Percentiles rank a stretch among this genome's conserved stretches.
phyloP scores from a whole-genome alignment of 30 jellyfish, hydroid and myxozoan genomes.

The Cassiopea xamachana region DNA sequence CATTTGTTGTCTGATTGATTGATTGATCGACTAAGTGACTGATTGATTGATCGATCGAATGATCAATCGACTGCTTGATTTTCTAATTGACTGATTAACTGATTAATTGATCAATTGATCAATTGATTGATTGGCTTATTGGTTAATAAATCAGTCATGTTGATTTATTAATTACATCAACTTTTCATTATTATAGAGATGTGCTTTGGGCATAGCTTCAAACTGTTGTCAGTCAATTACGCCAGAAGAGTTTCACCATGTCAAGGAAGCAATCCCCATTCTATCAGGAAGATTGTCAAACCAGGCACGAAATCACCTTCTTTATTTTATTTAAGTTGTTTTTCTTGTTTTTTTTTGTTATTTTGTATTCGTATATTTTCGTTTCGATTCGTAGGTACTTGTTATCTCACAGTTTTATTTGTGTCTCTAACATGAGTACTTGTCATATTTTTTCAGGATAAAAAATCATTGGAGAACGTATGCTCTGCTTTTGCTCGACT shows the following conservation, averaged over 20 bases:
- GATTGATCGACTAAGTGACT: neutral
- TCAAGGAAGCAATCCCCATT: slow-evolving; percentile 81
- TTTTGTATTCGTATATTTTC: neutral
- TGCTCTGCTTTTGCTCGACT: slow-evolving; percentile 95
- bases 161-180: neutral
- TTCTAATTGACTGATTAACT: neutral
- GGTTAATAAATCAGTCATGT: neutral
- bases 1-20: neutral
- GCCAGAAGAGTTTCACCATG: slow-evolving; percentile 89
- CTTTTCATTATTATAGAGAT: slow-evolving; percentile 63
- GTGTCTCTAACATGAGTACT: neutral
- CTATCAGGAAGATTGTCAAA: slow-evolving; percentile 84
- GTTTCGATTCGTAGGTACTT: too few species aligned
- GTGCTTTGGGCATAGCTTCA: slow-evolving; percentile 98
- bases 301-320: slow-evolving; percentile 56
- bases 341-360: neutral
- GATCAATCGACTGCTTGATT: neutral
- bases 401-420: neutral
- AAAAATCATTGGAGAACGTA: slow-evolving; percentile 91
- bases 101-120: neutral
- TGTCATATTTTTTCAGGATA: slow-evolving; percentile 58
- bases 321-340: neutral
- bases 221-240: slow-evolving; percentile 96
- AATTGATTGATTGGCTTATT: neutral
- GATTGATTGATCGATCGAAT: neutral